phyloP scores from a whole-genome alignment of 1,140 invertebrate genomes.

The Amphibalanus amphitrite region DNA sequence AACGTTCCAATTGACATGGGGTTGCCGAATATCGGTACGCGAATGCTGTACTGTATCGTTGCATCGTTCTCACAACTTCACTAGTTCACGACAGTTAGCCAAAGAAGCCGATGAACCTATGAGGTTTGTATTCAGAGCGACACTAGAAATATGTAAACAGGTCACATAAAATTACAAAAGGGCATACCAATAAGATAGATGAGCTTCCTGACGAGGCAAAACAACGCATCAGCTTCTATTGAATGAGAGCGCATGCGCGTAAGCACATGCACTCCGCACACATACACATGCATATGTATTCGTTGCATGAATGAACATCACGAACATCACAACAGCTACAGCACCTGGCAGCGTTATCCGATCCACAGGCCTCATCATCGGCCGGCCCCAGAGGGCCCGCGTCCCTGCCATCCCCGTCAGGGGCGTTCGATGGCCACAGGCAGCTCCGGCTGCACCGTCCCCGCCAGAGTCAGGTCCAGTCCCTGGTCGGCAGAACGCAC shows the following conservation, averaged over 20 bases:
- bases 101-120: not conserved
- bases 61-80: too few relatives aligned
- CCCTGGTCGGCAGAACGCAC: not conserved
- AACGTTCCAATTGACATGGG: too few relatives aligned
- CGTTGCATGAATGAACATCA: not conserved
- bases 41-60: too few relatives aligned
- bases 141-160: not conserved
- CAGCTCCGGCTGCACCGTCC: too few relatives aligned
- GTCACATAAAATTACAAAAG: conserved; percentile 2
- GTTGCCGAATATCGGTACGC: too few relatives aligned
- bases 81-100: too few relatives aligned
- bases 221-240: not conserved
- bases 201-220: not conserved
- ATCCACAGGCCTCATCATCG: not conserved
- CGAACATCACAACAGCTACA: not conserved
- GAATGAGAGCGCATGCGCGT: not conserved
- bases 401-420: too few relatives aligned
- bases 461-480: not conserved
- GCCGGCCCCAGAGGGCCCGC: too few relatives aligned
- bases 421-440: too few relatives aligned
- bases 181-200: not conserved
- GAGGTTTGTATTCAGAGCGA: not conserved
- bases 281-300: not conserved
- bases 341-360: not conserved
- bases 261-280: not conserved